Conservation (phyloP, 2,797 vertebrate genomes). For the Sebastes kiyomatsui region DNA sequence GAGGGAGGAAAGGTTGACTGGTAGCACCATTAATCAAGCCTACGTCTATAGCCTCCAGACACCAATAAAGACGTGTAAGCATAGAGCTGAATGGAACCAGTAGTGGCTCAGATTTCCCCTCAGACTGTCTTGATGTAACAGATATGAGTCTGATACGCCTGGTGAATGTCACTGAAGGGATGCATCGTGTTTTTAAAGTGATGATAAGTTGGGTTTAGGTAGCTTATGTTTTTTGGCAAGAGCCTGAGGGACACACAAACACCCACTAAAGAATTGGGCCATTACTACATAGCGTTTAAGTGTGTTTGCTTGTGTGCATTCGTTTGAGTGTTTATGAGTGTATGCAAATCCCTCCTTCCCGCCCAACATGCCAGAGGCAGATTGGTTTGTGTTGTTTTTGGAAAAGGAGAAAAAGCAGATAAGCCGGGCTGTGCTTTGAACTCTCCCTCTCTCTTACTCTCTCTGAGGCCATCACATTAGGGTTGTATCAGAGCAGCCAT, state of each 20-base stretch:
- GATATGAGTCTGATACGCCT: neutral
- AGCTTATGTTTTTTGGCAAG: conserved; percentile 45
- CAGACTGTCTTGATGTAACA: neutral
- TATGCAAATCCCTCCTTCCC: conserved; percentile 3
- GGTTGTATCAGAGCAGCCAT: neutral
- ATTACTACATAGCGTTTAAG: conserved; percentile 3
- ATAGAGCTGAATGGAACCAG: conserved; percentile 1
- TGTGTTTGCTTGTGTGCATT: conserved; percentile 11
- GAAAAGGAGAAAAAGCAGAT: conserved; percentile 55
- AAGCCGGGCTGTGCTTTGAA: conserved; percentile 49
- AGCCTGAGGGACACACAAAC: conserved; percentile 12
- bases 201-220: conserved; percentile 21
- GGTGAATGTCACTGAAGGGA: conserved; percentile 22
- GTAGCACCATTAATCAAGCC: conserved; percentile 34
- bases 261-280: conserved; percentile 34
- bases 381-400: conserved; percentile 66
- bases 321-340: conserved; percentile 33
- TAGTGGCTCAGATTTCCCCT: conserved; percentile 29
- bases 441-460: neutral
- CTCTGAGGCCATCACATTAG: conserved; percentile 11
- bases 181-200: conserved; percentile 10
- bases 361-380: conserved; percentile 17
- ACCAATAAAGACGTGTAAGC: conserved; percentile 21
- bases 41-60: conserved; percentile 27
- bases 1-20: neutral